Percentiles rank a stretch among this genome's conserved stretches.
Conservation (phyloP, 2,797 vertebrate species). For the Coracias cyanogaster region DNA sequence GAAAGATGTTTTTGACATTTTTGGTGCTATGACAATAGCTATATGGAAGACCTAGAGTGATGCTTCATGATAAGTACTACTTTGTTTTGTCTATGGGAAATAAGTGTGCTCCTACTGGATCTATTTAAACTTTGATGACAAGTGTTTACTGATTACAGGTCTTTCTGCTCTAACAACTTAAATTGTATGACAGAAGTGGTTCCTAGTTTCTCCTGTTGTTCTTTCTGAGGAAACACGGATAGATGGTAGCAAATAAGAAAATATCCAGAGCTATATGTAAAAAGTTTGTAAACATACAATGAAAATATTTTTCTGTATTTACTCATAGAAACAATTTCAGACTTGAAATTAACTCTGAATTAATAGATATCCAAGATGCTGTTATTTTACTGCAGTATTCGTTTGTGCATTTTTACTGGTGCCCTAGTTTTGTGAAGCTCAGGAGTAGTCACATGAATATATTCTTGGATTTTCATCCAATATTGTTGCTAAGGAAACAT, state of each 20-base stretch:
- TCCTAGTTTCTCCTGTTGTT: not conserved
- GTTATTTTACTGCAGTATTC: slow-evolving; percentile 18
- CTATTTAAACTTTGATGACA: not conserved
- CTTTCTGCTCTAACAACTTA: not conserved
- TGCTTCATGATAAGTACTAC: not conserved
- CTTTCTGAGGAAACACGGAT: not conserved
- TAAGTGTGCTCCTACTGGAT: not conserved
- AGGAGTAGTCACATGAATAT: slow-evolving; percentile 64
- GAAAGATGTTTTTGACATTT: not conserved
- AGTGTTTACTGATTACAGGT: not conserved
- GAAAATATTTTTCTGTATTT: not conserved
- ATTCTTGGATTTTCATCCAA: slow-evolving; percentile 65
- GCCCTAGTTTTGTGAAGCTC: slow-evolving; percentile 65
- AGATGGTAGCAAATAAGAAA: not conserved
- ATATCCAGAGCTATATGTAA: not conserved
- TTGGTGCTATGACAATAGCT: not conserved
- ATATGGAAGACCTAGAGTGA: not conserved
- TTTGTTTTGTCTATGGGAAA: not conserved
- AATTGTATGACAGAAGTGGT: not conserved
- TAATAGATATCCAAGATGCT: not conserved
- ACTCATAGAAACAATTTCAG: not conserved
- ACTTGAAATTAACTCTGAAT: not conserved
- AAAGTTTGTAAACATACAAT: not conserved
- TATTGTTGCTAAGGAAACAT: slow-evolving; percentile 74
- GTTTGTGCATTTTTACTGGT: slow-evolving; percentile 58